Evolutionary conservation across 1,140 invertebrate genomes (phyloP).

Genomic region (Zaprionus ghesquierei): DNA sequence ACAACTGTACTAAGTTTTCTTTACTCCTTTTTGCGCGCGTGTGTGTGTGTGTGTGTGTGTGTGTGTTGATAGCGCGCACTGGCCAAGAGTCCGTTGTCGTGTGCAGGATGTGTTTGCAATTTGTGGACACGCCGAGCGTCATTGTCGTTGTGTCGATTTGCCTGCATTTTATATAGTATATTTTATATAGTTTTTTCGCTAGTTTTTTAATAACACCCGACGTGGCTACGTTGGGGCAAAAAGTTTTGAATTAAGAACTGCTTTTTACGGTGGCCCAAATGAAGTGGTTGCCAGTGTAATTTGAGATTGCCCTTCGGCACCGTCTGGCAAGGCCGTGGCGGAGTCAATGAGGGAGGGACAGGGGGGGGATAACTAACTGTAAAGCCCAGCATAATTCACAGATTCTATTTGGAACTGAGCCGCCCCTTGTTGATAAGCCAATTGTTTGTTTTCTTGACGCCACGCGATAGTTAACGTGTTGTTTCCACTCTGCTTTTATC

Average conservation of each 20-base stretch:
- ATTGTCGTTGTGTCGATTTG: conserved; percentile 61
- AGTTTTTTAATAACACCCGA: conserved; percentile 34
- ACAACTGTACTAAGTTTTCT: conserved; percentile 42
- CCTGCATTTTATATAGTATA: conserved; percentile 52
- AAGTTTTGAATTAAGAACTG: conserved; percentile 13
- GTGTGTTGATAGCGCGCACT: conserved; percentile 49
- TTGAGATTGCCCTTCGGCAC: conserved; percentile 7
- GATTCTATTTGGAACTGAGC: conserved; percentile 26
- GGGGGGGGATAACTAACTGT: too few relatives aligned
- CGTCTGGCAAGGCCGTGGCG: not conserved
- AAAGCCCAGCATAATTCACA: not conserved
- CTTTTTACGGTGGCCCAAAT: conserved; percentile 9
- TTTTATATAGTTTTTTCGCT: conserved; percentile 19
- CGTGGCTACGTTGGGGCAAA: conserved; percentile 4
- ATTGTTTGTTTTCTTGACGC: conserved; percentile 42
- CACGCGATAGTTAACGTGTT: conserved; percentile 40
- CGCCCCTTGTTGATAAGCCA: conserved; percentile 32
- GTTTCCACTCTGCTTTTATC: not conserved
- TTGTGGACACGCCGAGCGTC: conserved; percentile 79
- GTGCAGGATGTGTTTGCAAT: conserved; percentile 80
- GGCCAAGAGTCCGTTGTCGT: conserved; percentile 56
- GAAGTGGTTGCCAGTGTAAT: conserved; percentile 17
- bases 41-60: conserved; percentile 15
- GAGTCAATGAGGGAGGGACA: not conserved
- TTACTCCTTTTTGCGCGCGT: conserved; percentile 8